Base-by-base conservation (phyloP, 2,797 vertebrate species). In the Enteromius thamalakanensis region DNA sequence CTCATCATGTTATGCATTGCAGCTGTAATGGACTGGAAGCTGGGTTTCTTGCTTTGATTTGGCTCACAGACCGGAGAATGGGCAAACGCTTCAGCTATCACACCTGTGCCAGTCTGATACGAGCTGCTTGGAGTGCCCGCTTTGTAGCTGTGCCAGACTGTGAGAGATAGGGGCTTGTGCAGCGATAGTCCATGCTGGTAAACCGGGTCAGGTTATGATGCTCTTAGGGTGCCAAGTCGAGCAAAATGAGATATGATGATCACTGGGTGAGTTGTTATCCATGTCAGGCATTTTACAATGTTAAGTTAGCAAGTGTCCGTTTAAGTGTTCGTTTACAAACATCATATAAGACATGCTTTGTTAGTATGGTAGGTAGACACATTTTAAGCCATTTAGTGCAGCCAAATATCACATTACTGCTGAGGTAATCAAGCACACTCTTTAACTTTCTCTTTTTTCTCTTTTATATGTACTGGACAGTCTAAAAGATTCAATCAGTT, bases 31-130 rank as follows among this genome's bases (percentile, higher is more conserved):
- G 67, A 83, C 51, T 83, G 75, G 68, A 70, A 83, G 51, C 65
- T 62, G 74, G 77, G 90, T 91, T 92, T 90, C 91, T 92, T 86
- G 90, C 90, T 93, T 92, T 91, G 91, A 91, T 91, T 92, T 88
- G 92, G 90, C 90, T 91, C 88, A 90, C 88, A 90, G 92, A 93
- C 93, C 91, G 89, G 91, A 93, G 92, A 90, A 92, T 91, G 89
- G 91, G 87, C 89, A 88, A 87, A 90, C 89, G 88, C 90, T 86
- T 89, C 79, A 84, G 90, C 87, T 87, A 90, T 89, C 85, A 67
- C 88, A 88, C 88, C 85, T 89, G 92, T 92, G 90, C 89, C 69
- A 79, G 75, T 58, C 85, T 69, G 84, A 85, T 81, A 83, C 8
- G 70, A 80, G 71, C 77, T 53, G 70, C 76, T 80, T 65, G 37